Evolutionary conservation across 2,113 vertebrate species (phyloP).

Genomic region (Aptenodytes forsteri): DNA sequence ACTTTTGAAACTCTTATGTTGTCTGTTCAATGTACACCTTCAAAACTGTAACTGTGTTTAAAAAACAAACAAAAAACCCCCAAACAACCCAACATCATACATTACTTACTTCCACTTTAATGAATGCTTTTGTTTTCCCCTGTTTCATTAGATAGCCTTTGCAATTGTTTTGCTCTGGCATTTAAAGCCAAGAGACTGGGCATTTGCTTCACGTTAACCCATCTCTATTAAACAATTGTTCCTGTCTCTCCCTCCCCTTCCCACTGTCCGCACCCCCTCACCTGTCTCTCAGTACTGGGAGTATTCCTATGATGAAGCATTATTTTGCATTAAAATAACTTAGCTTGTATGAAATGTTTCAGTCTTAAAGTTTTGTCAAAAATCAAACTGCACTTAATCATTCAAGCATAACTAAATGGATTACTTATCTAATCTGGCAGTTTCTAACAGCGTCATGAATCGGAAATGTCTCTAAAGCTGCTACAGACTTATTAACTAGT

Average conservation of each 20-base stretch:
- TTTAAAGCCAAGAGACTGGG: neutral
- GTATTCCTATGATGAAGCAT: neutral
- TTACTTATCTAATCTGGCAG: neutral
- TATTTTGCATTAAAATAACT: neutral
- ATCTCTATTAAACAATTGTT: neutral
- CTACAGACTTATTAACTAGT: neutral
- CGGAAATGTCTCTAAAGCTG: neutral
- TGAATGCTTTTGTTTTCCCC: neutral
- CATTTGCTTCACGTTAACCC: neutral
- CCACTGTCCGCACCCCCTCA: accelerated
- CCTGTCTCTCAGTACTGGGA: neutral
- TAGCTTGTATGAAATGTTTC: neutral
- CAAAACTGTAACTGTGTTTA: neutral
- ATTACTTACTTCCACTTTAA: neutral
- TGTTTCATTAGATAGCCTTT: neutral
- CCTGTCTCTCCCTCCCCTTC: neutral
- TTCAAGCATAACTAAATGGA: neutral
- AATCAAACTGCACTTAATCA: neutral
- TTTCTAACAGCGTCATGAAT: neutral
- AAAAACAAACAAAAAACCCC: neutral
- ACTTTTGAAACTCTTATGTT: neutral
- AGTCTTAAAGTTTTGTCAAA: neutral
- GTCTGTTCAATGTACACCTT: neutral
- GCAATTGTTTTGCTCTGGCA: neutral
- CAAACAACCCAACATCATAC: neutral